These are phyloP conservation scores for Ornithorhynchus anatinus DNA, from an alignment of 2,113 vertebrate species.

Conservation along the genomic window DNA sequence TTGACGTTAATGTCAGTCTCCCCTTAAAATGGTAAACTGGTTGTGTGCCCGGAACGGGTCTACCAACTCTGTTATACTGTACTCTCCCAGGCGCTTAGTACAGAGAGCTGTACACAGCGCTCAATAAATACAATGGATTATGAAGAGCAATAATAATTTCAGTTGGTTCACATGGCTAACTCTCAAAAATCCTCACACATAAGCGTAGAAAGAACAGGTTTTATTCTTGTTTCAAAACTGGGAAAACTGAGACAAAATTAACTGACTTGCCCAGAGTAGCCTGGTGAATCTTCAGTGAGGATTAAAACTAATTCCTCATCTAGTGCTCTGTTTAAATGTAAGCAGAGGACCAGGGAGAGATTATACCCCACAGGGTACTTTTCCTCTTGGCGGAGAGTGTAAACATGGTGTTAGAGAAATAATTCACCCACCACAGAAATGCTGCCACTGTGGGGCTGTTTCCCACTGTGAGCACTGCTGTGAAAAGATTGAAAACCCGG, in stretches of 20 bases:
- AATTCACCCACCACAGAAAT: background rate
- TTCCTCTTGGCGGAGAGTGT: background rate
- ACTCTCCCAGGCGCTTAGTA: too few relatives aligned
- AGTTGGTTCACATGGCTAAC: too few relatives aligned
- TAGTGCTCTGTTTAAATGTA: background rate
- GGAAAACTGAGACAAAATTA: slow-evolving; percentile 18
- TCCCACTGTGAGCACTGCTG: background rate
- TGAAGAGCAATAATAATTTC: too few relatives aligned
- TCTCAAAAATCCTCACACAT: too few relatives aligned
- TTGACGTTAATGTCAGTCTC: too few relatives aligned
- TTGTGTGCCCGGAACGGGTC: too few relatives aligned
- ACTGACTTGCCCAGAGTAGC: slow-evolving; percentile 6
- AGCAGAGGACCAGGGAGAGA: too few relatives aligned
- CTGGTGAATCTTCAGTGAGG: background rate
- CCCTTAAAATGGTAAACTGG: too few relatives aligned
- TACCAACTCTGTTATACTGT: too few relatives aligned
- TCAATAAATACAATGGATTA: too few relatives aligned
- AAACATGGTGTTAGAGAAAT: background rate
- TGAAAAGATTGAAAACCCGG: too few relatives aligned
- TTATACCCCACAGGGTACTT: slow-evolving; percentile 12
- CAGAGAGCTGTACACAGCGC: too few relatives aligned
- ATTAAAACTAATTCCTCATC: background rate
- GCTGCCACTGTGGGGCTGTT: background rate
- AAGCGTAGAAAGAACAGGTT: background rate
- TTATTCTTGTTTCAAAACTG: slow-evolving; percentile 28